Conservation (phyloP, 1,140 invertebrate species). For the Mya arenaria region DNA sequence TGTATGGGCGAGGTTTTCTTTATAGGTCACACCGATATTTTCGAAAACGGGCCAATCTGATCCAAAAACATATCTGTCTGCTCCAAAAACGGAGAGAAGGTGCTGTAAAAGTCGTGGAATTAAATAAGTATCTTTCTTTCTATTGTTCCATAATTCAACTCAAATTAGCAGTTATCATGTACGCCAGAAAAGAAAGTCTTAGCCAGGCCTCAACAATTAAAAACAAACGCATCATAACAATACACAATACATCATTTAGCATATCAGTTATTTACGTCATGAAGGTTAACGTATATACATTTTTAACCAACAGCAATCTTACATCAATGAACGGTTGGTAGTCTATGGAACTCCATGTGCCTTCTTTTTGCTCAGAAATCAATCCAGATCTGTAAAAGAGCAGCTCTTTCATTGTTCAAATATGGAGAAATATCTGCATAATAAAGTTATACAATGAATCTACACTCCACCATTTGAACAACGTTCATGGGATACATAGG, state of each 20-base stretch:
- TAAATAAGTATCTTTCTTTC: not conserved
- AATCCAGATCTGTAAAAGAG: constrained; percentile 58
- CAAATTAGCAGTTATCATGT: not conserved
- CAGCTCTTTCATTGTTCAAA: no score
- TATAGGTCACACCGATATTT: constrained; percentile 55
- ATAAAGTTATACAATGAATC: no score
- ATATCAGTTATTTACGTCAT: not conserved
- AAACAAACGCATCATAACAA: not conserved
- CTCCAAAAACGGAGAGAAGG: constrained; percentile 60
- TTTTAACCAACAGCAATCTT: no score
- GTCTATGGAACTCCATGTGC: constrained; percentile 60
- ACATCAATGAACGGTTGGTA: constrained; percentile 67
- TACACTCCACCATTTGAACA: no score
- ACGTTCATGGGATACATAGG: no score
- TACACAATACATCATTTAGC: not conserved
- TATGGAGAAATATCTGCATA: no score
- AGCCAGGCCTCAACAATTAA: not conserved
- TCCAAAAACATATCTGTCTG: constrained; percentile 64
- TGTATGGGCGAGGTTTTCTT: constrained; percentile 54
- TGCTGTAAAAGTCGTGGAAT: constrained; percentile 63
- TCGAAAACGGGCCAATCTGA: constrained; percentile 70
- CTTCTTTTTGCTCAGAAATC: constrained; percentile 60
- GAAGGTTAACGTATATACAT: not conserved
- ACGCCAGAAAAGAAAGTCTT: not conserved
- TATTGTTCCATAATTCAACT: not conserved